Evolutionary conservation across 2,888 invertebrate species (phyloP).

Genomic region (Scotopteryx bipunctaria): DNA sequence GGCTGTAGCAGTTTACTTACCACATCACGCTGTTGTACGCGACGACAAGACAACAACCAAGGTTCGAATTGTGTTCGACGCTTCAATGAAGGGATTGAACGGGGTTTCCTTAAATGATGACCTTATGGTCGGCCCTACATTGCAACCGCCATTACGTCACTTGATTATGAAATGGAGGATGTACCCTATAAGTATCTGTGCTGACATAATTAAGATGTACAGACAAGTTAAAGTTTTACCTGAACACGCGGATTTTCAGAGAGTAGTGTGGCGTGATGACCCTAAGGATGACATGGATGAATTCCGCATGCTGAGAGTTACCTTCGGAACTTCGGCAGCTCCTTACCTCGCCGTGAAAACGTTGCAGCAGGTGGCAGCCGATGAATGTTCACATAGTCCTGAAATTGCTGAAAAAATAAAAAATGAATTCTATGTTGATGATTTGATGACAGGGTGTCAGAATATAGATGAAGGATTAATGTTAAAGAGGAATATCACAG

Average conservation of each 20-base stretch:
- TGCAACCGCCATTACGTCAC: not conserved
- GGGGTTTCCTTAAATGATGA: constrained; percentile 2
- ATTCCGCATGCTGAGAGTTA: not conserved
- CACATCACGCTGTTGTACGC: not conserved
- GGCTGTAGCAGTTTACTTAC: not conserved
- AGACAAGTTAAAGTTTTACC: not conserved
- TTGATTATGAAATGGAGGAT: not conserved
- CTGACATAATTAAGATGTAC: not conserved
- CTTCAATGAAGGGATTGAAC: constrained; percentile 3
- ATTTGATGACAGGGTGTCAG: not conserved
- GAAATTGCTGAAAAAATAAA: not conserved
- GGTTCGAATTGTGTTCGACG: constrained; percentile 2
- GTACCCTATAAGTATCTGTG: not conserved
- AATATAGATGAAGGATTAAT: too few species aligned
- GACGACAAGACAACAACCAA: not conserved
- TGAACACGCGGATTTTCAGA: not conserved
- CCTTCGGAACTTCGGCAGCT: not conserved
- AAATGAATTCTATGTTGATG: not conserved
- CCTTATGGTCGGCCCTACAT: not conserved
- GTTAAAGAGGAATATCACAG: too few species aligned
- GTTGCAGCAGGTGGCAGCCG: not conserved
- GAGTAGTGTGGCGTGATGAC: not conserved
- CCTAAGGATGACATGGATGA: not conserved
- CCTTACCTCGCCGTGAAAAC: not conserved
- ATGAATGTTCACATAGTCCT: not conserved